Percentiles rank a stretch among this genome's conserved stretches.
These are phyloP conservation scores for Theristus sp. DNA, from an alignment of 2,888 invertebrate genomes.

Conservation along the genomic window DNA sequence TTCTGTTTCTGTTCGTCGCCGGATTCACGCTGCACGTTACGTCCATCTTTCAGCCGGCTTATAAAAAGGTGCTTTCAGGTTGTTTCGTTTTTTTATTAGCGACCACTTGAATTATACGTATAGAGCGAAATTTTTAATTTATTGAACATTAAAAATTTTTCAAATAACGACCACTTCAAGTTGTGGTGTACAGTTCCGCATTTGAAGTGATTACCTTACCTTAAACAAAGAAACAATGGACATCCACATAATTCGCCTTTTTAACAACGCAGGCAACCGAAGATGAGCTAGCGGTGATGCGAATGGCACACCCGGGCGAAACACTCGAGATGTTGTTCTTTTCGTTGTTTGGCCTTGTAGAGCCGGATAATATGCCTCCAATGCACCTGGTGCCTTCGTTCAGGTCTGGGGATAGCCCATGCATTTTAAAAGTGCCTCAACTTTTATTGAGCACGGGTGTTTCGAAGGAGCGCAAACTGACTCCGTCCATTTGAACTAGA, in stretches of 20 bases:
- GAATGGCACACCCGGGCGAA: conserved; percentile 36
- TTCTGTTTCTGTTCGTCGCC: conserved; percentile 87
- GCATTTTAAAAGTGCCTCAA: not conserved
- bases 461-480: too few species aligned
- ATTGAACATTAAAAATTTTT: too few species aligned
- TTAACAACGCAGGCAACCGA: conserved; percentile 9
- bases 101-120: not conserved
- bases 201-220: too few species aligned
- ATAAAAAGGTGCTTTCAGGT: too few species aligned
- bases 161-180: too few species aligned
- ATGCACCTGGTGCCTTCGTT: conserved; percentile 33
- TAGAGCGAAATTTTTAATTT: too few species aligned
- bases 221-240: too few species aligned
- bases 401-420: not conserved
- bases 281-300: conserved; percentile 26
- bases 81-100: too few species aligned
- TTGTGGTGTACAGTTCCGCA: too few species aligned
- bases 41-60: conserved; percentile 68
- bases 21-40: conserved; percentile 80
- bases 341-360: conserved; percentile 85
- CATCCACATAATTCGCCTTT: too few species aligned
- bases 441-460: not conserved
- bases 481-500: too few species aligned
- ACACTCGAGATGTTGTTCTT: conserved; percentile 95
- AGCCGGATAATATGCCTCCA: conserved; percentile 40